phyloP scores from a whole-genome alignment of 2,113 vertebrate genomes.

The Rhinolophus sinicus region DNA sequence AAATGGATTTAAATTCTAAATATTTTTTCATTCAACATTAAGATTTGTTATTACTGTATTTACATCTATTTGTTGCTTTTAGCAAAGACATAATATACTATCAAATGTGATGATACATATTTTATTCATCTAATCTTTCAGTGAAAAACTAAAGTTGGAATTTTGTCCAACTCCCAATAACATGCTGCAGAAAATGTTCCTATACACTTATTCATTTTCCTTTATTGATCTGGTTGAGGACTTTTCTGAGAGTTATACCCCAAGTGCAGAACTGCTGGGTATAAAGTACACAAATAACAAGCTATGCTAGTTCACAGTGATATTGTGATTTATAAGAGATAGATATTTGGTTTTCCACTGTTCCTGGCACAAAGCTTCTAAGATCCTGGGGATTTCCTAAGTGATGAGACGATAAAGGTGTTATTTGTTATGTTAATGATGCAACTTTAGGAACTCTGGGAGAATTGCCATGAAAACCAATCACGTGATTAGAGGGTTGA shows the following conservation, averaged over 20 bases:
- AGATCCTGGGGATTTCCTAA: neutral
- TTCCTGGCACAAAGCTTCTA: neutral
- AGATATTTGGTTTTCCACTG: neutral
- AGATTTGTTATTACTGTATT: neutral
- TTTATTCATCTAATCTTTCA: neutral
- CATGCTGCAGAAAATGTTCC: neutral
- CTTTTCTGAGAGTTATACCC: neutral
- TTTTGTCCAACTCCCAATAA: neutral
- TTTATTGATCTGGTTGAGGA: neutral
- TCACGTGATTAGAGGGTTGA: neutral
- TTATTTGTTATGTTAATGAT: neutral
- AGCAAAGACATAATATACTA: neutral
- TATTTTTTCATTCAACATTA: neutral
- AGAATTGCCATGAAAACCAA: neutral
- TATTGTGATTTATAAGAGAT: neutral
- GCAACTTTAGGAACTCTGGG: neutral
- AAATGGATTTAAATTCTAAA: neutral
- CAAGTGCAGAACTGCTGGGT: neutral
- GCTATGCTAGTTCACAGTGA: neutral
- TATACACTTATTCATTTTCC: neutral
- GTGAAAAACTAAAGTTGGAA: neutral
- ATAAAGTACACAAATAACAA: neutral
- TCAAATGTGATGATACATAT: neutral
- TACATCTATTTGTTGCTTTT: neutral
- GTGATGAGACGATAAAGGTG: neutral